Evolutionary conservation across 2,888 invertebrate species (phyloP).

Genomic region (Luperina nickerlii): DNA sequence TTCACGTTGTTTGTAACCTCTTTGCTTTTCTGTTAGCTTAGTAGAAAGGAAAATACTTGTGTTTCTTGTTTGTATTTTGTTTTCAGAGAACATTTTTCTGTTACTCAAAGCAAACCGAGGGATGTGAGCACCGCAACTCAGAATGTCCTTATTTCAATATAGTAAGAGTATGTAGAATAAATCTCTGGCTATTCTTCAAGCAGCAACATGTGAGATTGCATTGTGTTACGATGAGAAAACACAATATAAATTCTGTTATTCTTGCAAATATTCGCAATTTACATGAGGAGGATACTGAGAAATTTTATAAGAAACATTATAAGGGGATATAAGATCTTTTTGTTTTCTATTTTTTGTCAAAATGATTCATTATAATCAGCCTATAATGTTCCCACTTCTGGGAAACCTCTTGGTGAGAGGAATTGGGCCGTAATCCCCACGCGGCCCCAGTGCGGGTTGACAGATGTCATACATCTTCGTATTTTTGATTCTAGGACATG

Average conservation of each 20-base stretch:
- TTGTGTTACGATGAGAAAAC: conserved; percentile 11
- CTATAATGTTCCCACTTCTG: not conserved
- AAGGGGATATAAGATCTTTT: not conserved
- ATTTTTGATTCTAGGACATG: not conserved
- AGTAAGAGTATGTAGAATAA: not conserved
- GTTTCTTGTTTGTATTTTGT: conserved; percentile 3
- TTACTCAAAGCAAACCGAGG: conserved; percentile 10
- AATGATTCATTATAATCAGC: not conserved
- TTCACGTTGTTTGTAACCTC: conserved; percentile 4
- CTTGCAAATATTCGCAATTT: conserved; percentile 15
- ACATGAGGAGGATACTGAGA: not conserved
- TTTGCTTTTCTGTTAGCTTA: conserved; percentile 7
- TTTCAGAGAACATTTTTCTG: conserved; percentile 15
- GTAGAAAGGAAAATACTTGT: conserved; percentile 13
- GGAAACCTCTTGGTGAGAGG: not conserved
- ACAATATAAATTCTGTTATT: conserved; percentile 27
- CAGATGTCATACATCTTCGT: not conserved
- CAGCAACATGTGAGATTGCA: conserved; percentile 28
- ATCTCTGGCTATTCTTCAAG: conserved; percentile 27
- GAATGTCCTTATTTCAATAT: conserved; percentile 30
- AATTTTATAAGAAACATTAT: not conserved
- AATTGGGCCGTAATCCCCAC: not conserved
- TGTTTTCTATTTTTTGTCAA: not conserved
- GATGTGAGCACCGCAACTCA: conserved; percentile 15
- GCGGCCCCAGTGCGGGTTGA: not conserved